These are phyloP conservation scores for Drosophila leonis DNA, from an alignment of 2,888 invertebrate genomes.

Conservation along the genomic window DNA sequence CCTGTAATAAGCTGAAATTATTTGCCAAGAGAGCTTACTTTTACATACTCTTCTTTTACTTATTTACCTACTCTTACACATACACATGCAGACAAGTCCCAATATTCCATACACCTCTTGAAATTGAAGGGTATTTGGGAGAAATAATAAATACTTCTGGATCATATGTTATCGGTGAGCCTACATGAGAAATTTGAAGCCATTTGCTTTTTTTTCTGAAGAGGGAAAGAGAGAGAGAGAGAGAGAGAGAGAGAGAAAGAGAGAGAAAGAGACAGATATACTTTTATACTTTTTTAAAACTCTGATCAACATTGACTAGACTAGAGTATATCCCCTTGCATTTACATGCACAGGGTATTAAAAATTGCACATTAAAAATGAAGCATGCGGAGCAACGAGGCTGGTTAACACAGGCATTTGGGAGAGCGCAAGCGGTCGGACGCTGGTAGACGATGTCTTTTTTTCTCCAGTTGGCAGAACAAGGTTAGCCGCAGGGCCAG, in stretches of 20 bases:
- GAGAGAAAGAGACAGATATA: background rate
- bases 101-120: background rate
- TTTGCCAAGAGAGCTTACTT: background rate
- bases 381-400: slow-evolving; percentile 62
- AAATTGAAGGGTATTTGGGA: background rate
- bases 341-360: background rate
- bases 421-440: background rate
- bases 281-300: background rate
- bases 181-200: background rate
- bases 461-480: slow-evolving; percentile 61
- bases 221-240: no score
- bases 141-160: background rate
- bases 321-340: background rate
- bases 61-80: background rate
- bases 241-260: no score
- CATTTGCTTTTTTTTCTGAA: no score
- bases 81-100: background rate
- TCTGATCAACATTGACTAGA: background rate
- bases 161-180: background rate
- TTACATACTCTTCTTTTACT: background rate
- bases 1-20: background rate
- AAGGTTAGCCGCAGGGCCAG: slow-evolving; percentile 61
- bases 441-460: slow-evolving; percentile 65
- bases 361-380: slow-evolving; percentile 77
- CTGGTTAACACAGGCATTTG: slow-evolving; percentile 23